Evolutionary conservation across 2,797 vertebrate genomes (phyloP), one percentile per base, ranked within the genome.

Genomic region (Spea hammondii): DNA sequence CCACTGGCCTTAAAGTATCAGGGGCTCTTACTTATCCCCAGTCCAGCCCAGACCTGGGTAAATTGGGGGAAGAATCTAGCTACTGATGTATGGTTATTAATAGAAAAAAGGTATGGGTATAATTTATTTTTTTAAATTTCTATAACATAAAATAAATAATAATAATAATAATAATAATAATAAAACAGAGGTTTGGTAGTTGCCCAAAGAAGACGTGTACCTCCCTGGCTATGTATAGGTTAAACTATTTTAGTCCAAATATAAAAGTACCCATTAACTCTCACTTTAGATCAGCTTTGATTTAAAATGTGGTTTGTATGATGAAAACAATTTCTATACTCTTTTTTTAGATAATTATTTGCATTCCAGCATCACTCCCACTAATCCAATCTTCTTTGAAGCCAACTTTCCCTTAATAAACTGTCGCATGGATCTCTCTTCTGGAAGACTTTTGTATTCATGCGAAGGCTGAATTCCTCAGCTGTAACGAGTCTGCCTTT

Each of bases 341-440:
- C 62, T 11, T 60, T 67, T 64, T 50, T 17, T 83, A 86, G 32
- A 32, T 91, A 92, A 92, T 91, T 90, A 89, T 87, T 92, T 90
- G 88, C 91, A 90, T 90, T 87, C 89, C 87, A 84, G 79, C 84
- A 88, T 88, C 87, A 88, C 89, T 92, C 89, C 88, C 92, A 90
- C 88, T 91, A 92, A 90, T 88, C 55, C 89, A 88, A 88, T 82
- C 83, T 79, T 89, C 90, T 90, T 91, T 93, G 90, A 93, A 91
- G 91, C 86, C 87, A 66, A 88, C 88, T 90, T 92, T 90, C 89
- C 89, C 89, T 93, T 91, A 91, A 92, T 92, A 91, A 92, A 92
- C 89, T 86, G 87, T 83, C 78, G 85, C 89, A 89, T 89, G 91
- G 91, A 92, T 91, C 90, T 89, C 85, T 89, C 66, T 77, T 87